Percentiles rank a stretch among this genome's conserved stretches.
phyloP scores from a whole-genome alignment of 2,113 vertebrate genomes.

The Orycteropus afer region DNA sequence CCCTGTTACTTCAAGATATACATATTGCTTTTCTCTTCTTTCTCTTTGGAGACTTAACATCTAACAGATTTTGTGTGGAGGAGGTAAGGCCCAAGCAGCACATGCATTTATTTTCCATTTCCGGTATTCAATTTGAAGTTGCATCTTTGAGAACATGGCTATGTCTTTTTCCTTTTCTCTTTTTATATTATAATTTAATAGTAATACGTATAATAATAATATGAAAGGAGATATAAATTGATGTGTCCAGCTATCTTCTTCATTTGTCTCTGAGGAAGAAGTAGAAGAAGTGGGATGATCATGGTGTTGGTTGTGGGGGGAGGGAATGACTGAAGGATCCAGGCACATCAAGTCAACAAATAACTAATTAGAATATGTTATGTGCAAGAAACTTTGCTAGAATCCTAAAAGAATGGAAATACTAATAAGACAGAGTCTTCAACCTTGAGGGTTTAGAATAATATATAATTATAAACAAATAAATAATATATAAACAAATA shows the following conservation, averaged over 20 bases:
- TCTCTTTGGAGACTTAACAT: background rate
- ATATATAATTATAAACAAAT: background rate
- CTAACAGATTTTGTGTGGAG: background rate
- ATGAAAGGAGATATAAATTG: background rate
- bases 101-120: background rate
- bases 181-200: too few species aligned
- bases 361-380: background rate
- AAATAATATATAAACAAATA: too few species aligned
- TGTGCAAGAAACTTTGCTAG: background rate
- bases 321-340: background rate
- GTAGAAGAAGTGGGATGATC: background rate
- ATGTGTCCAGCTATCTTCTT: background rate
- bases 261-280: background rate
- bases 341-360: background rate
- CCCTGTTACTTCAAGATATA: background rate
- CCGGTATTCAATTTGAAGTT: background rate
- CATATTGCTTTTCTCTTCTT: background rate
- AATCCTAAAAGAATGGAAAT: background rate
- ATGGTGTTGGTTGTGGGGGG: too few species aligned
- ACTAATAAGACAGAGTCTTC: background rate
- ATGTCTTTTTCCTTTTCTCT: conserved; percentile 3
- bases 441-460: background rate
- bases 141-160: background rate
- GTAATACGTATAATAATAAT: background rate
- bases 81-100: background rate